Percentiles rank a stretch among this genome's conserved stretches.
Conservation (phyloP, 2,113 vertebrate species). For the Forbesichthys agassizii region DNA sequence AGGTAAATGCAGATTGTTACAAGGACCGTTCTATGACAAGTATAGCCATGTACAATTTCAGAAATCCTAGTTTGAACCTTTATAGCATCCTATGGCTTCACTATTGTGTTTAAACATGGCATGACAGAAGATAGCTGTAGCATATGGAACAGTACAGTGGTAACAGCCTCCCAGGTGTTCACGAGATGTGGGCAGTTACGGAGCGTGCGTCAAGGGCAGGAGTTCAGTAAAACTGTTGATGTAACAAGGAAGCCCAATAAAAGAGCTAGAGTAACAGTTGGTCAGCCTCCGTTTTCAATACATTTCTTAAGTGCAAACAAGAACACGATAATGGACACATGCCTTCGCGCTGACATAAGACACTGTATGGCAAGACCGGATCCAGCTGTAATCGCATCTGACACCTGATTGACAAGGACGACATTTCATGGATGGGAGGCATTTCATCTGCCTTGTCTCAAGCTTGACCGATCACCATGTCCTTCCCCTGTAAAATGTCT, state of each 20-base stretch:
- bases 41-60: constrained; percentile 23
- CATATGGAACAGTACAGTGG: no score
- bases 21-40: constrained; percentile 9
- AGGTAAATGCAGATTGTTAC: background rate
- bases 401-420: constrained; percentile 61
- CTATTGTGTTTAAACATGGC: constrained; percentile 28
- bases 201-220: no score
- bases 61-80: constrained; percentile 24
- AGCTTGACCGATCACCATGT: constrained; percentile 61
- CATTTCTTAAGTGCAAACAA: background rate
- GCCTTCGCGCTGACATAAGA: constrained; percentile 28
- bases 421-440: constrained; percentile 64
- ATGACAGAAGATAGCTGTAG: background rate
- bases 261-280: no score
- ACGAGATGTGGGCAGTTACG: no score
- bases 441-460: constrained; percentile 56
- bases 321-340: constrained; percentile 3
- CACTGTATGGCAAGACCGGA: constrained; percentile 37
- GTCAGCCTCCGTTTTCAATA: no score
- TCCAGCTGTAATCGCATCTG: constrained; percentile 49
- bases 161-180: no score
- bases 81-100: constrained; percentile 26
- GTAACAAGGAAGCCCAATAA: no score
- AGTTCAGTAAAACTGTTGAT: no score
- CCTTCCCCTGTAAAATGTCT: constrained; percentile 41